These are phyloP conservation scores for Octopus bimaculoides DNA, from an alignment of 1,140 invertebrate species.

Conservation along the genomic window DNA sequence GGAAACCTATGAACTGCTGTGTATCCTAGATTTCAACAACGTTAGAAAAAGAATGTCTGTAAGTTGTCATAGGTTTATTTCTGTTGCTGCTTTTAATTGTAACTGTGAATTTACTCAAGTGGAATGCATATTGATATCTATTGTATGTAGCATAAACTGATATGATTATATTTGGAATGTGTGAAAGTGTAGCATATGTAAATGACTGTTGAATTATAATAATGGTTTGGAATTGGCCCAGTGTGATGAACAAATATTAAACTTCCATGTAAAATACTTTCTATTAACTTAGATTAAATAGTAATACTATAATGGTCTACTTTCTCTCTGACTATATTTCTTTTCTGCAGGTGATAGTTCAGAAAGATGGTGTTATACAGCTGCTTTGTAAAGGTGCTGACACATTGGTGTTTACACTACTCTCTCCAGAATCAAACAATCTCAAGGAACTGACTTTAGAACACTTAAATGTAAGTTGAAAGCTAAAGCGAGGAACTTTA, in stretches of 20 bases:
- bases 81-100: neutral
- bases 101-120: too few species aligned
- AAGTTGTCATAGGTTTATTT: constrained; percentile 31
- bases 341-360: constrained; percentile 70
- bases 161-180: too few species aligned
- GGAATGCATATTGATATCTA: too few species aligned
- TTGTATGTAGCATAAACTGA: too few species aligned
- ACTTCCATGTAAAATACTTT: too few species aligned
- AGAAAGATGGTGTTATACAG: constrained; percentile 79
- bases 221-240: too few species aligned
- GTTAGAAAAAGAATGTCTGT: constrained; percentile 98
- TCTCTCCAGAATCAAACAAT: constrained; percentile 62
- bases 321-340: constrained; percentile 1
- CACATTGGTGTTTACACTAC: constrained; percentile 93
- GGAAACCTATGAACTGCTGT: constrained; percentile 91
- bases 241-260: too few species aligned
- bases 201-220: too few species aligned
- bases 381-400: constrained; percentile 98
- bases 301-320: neutral
- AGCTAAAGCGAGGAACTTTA: neutral
- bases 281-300: too few species aligned
- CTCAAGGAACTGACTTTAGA: constrained; percentile 70
- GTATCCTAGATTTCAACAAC: constrained; percentile 99
- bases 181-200: too few species aligned
- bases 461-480: constrained; percentile 83